Percentiles rank a stretch among this genome's conserved stretches.
These are phyloP conservation scores for Acrocephalus kingi DNA, from an alignment of 2,113 vertebrate species.

Conservation along the genomic window DNA sequence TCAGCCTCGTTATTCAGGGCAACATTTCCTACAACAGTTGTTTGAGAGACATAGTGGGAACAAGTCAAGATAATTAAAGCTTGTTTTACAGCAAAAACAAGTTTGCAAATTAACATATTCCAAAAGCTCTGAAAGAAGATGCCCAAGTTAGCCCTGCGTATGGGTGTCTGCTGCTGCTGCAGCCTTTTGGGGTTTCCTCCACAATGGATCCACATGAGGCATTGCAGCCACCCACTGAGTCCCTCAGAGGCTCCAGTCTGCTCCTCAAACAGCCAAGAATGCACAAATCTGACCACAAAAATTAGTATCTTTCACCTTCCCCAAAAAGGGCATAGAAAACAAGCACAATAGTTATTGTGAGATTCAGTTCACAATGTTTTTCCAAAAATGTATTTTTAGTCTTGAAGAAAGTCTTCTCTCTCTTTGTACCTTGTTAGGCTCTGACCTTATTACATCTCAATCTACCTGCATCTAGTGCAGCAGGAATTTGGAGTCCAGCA, in stretches of 20 bases:
- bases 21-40: not conserved
- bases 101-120: constrained; percentile 7
- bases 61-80: constrained; percentile 25
- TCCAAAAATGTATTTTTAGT: not conserved
- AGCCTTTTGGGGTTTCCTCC: not conserved
- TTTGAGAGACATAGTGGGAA: constrained; percentile 25
- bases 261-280: not conserved
- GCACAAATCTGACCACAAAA: not conserved
- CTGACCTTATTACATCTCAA: not conserved
- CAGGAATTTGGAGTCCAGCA: not conserved
- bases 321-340: not conserved
- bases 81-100: constrained; percentile 32
- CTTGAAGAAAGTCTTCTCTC: not conserved
- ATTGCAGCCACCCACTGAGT: not conserved
- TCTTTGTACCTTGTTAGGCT: not conserved
- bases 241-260: not conserved
- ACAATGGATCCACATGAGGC: rapidly evolving
- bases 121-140: not conserved
- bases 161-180: not conserved
- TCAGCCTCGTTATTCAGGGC: not conserved
- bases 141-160: not conserved
- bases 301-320: not conserved
- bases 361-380: not conserved
- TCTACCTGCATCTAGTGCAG: not conserved
- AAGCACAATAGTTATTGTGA: not conserved